Percentiles rank a stretch among this genome's conserved stretches.
Evolutionary conservation across 2,888 invertebrate species (phyloP).

Genomic region (Archaeoteleia sp.): DNA sequence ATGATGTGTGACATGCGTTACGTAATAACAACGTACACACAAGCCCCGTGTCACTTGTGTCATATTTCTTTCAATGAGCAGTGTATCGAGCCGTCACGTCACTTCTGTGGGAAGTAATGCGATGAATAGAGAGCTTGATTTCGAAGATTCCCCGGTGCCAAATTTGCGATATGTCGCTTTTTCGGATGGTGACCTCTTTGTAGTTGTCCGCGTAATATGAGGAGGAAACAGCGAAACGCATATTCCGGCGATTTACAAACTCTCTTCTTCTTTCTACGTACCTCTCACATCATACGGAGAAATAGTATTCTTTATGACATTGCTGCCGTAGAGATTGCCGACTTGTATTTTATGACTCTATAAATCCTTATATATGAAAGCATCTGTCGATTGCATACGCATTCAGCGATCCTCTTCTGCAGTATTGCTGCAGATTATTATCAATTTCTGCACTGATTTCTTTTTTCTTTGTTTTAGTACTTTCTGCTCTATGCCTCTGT

Average conservation of each 20-base stretch:
- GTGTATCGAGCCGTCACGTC: slow-evolving; percentile 2
- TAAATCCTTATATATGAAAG: slow-evolving; percentile 66
- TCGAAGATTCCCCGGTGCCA: neutral
- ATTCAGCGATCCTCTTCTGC: slow-evolving; percentile 43
- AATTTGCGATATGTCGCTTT: slow-evolving; percentile 45
- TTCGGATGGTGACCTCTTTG: slow-evolving; percentile 51
- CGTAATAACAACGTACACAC: slow-evolving; percentile 10
- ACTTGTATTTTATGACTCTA: slow-evolving; percentile 66
- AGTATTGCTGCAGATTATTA: slow-evolving; percentile 4
- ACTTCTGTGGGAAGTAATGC: slow-evolving; percentile 49
- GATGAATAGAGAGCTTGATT: slow-evolving; percentile 13
- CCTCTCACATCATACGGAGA: slow-evolving; percentile 39
- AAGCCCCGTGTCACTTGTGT: too few relatives aligned
- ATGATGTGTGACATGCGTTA: slow-evolving; percentile 42
- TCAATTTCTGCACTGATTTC: too few relatives aligned
- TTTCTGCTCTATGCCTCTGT: too few relatives aligned
- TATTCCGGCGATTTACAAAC: slow-evolving; percentile 67
- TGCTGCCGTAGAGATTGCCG: slow-evolving; percentile 49
- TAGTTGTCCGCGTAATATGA: slow-evolving; percentile 55
- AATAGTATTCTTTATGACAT: slow-evolving; percentile 64
- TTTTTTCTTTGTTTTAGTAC: too few relatives aligned
- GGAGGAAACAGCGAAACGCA: slow-evolving; percentile 68
- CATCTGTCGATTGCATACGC: slow-evolving; percentile 60
- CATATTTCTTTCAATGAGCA: too few relatives aligned
- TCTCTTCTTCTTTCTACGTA: slow-evolving; percentile 50